Evolutionary conservation across 2,113 vertebrate species (phyloP), one percentile per base, ranked within the genome.

Genomic region (Isurus oxyrinchus): DNA sequence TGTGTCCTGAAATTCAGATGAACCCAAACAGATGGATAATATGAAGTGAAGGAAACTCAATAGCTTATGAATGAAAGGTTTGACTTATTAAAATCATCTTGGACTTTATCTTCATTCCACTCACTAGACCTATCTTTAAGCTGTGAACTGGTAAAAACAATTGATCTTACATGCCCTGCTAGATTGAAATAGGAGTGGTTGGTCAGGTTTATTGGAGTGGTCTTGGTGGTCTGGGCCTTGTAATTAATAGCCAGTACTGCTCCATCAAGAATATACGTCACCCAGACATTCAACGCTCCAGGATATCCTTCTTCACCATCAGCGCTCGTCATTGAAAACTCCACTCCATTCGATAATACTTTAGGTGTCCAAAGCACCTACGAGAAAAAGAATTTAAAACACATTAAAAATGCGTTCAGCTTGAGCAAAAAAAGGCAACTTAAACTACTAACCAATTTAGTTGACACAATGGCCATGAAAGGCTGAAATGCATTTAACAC

Each of bases 101-200:
- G 53, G 53, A 53, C 2, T 57, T 10, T 31, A 57, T 10, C 25
- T 55, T 88, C 84, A 86, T 44, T 21, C n/a, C 81, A 49, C 2
- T 40, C 40, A 87, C 84, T 25, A 81, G 76, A 81, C n/a, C 49
- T 53, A 87, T 8, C 49, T 23, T 23, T 25, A 49, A 57, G 21
- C 87, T 57, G 19, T 49, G 19, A 49, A 49, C 84, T 3, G 13
- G 14, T 53, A 66, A 44, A 76, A 72, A 55, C 25, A 95, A 76
- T 7, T 49, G 40, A 55, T n/a, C 97, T 97, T 97, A 99, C 99
- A 97, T 99, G 98, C 97, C 99, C 99, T 35, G 98, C 98, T 35
- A 99, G 97, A 97, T 99, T 99, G 97, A 99, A 99, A 96, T 99
- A 99, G 0, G 99, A 97, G 1, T 99, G 99, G 97, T 99, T 99